phyloP scores from a whole-genome alignment of 2,113 vertebrate genomes.

The Chamaea fasciata region DNA sequence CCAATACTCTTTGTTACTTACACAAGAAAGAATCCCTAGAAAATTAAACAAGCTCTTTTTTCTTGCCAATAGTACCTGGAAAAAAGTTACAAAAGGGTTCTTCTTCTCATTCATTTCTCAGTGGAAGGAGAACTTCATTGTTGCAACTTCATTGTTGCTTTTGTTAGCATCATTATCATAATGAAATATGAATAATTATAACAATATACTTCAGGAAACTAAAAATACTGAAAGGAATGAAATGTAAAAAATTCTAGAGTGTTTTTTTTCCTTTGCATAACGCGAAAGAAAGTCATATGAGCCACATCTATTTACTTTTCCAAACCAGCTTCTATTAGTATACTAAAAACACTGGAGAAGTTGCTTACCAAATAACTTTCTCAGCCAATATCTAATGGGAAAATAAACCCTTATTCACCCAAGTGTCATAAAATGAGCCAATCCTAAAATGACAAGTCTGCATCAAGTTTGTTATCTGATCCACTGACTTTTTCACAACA shows the following conservation, averaged over 20 bases:
- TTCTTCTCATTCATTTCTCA: slow-evolving; percentile 8
- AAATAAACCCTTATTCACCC: background rate
- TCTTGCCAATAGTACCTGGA: background rate
- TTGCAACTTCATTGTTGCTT: background rate
- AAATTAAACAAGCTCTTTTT: background rate
- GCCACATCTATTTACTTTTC: background rate
- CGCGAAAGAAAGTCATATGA: background rate
- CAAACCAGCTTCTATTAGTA: background rate
- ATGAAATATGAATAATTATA: background rate
- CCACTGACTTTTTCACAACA: slow-evolving; percentile 16
- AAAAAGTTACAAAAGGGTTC: background rate
- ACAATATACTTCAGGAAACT: background rate
- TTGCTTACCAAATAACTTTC: background rate
- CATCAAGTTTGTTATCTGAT: background rate
- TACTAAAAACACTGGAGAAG: background rate
- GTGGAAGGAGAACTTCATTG: background rate
- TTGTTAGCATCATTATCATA: background rate
- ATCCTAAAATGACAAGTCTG: background rate
- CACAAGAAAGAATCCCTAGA: background rate
- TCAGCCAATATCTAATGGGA: background rate
- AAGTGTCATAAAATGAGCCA: background rate
- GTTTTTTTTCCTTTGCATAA: background rate
- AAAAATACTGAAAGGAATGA: background rate
- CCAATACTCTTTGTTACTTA: background rate
- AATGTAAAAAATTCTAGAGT: background rate